Evolutionary conservation across 2,797 vertebrate genomes (phyloP), one percentile per base, ranked within the genome.

Genomic region (Melanotaenia parkinsoni): DNA sequence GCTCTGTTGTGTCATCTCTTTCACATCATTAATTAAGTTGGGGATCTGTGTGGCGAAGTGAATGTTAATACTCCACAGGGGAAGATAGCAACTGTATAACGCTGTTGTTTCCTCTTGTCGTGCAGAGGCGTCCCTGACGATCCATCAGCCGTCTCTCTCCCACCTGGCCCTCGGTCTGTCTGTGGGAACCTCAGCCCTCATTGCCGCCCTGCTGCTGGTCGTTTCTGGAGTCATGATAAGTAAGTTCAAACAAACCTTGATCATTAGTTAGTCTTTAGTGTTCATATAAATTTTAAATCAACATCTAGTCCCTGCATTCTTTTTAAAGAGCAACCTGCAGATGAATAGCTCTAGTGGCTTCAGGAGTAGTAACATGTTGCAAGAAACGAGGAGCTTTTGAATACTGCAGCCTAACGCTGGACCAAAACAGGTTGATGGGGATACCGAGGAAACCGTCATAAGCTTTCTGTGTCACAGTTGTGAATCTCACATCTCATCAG

Each of bases 181-280:
- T 0, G 96, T 99, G 32, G 97, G 97, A 75, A 98, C 97, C 28
- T 99, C 97, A 0, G 97, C 97, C 10, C 93, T 99, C 80, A 98
- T 99, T 75, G 98, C 98, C 7, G 97, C 96, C 73, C 95, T 99
- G 38, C 95, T 99, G 88, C 93, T 99, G 87, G 96, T 95, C 1
- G 98, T 99, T 87, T 99, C 97, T 0, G 97, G 96, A 59, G 97
- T 99, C 87, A 99, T 99, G 97, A 99, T 99, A 76, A 98, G 98
- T 99, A 84, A 96, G 97, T 96, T 51, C 24, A 6, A 0, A 13
- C 18, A 24, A 35, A 43, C 20, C 3, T 47, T 20, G 3, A n/a
- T 47, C 20, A 47, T 20, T 16, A 3, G 16, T 18, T 20, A 18
- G 2, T n/a, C 45, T 47, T 20, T n/a, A n/a, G 5, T n/a, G n/a